Evolutionary conservation across 2,797 vertebrate species (phyloP).

Genomic region (Eupleurogrammus muticus): DNA sequence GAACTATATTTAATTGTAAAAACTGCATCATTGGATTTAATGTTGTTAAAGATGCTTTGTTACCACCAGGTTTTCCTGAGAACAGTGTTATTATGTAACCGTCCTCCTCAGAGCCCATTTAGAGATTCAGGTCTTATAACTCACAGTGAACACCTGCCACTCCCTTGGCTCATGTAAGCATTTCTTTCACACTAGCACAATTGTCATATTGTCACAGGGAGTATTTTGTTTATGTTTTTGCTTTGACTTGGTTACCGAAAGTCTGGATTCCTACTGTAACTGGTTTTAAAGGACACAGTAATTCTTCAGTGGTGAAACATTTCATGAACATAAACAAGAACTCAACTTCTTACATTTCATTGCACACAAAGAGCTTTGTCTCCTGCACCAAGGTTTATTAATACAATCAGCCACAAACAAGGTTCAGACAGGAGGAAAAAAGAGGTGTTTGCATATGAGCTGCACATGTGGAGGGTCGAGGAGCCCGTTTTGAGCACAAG

Average conservation of each 20-base stretch:
- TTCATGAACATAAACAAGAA: too few relatives aligned
- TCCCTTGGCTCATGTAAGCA: slow-evolving; percentile 54
- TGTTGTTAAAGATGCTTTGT: not conserved
- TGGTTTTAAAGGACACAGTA: not conserved
- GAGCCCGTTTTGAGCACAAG: too few relatives aligned
- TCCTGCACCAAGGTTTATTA: too few relatives aligned
- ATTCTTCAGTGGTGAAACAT: too few relatives aligned
- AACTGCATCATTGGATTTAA: not conserved
- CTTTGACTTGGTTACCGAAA: not conserved
- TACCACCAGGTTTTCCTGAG: not conserved
- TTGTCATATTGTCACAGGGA: slow-evolving; percentile 3
- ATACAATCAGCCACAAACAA: too few relatives aligned
- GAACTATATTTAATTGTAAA: not conserved
- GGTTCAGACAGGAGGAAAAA: too few relatives aligned
- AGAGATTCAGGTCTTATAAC: too few relatives aligned
- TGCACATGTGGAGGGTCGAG: too few relatives aligned
- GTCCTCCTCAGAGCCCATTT: too few relatives aligned
- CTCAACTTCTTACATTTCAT: too few relatives aligned
- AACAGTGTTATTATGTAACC: not conserved
- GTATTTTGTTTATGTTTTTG: slow-evolving; percentile 24
- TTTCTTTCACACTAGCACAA: slow-evolving; percentile 26
- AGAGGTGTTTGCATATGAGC: too few relatives aligned
- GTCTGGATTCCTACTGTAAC: not conserved
- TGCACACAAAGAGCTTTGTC: too few relatives aligned
- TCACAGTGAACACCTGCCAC: slow-evolving; percentile 51